Base-by-base conservation (phyloP, 2,888 invertebrate genomes). In the Hypena proboscidalis region DNA sequence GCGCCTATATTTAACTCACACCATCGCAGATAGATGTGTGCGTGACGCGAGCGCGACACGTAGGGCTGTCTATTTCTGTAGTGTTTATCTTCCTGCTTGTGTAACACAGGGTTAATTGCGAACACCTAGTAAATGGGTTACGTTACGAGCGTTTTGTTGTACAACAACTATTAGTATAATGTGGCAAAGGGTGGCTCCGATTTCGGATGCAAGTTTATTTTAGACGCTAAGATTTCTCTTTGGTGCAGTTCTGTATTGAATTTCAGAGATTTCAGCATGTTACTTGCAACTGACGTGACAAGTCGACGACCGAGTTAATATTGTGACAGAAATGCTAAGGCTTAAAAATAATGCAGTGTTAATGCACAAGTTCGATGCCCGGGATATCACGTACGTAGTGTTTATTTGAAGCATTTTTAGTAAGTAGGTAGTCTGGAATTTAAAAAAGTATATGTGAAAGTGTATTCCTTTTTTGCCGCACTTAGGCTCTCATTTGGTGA, bases 21-120 rank as follows among this genome's bases (percentile, higher is more conserved):
- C 59, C 2, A 45, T 30, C 30, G 22, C 35, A 30, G 21, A 39
- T 45, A 21, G 14, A 35, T 40, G 46, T 53, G 51, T 49, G 61
- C 40, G 40, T 33, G 37, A 31, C 40, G 39, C 34, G 59, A 58
- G 32, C 40, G 39, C 34, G 59, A 58, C 70, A 58, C 61, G 58
- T 41, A 47, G 47, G 47, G 51, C 39, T 39, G 47, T 58, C 74
- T 81, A 79, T 75, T 76, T 70, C 52, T 58, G 77, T 63, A 56
- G 55, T 79, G 78, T 79, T 80, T 77, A 78, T 76, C 76, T 85
- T 84, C 79, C 83, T 74, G 69, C 72, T 79, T 80, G 76, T 73
- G 80, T 64, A 81, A 80, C 67, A 25, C 17, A 50, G 56, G 64
- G 60, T 62, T 66, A 69, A 64, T 64, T 51, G 54, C 58, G 27